Percentiles rank a stretch among this genome's conserved stretches.
Evolutionary conservation across 92 coral and sea anemone genomes (phyloP).

Genomic region (Siderastrea radians): DNA sequence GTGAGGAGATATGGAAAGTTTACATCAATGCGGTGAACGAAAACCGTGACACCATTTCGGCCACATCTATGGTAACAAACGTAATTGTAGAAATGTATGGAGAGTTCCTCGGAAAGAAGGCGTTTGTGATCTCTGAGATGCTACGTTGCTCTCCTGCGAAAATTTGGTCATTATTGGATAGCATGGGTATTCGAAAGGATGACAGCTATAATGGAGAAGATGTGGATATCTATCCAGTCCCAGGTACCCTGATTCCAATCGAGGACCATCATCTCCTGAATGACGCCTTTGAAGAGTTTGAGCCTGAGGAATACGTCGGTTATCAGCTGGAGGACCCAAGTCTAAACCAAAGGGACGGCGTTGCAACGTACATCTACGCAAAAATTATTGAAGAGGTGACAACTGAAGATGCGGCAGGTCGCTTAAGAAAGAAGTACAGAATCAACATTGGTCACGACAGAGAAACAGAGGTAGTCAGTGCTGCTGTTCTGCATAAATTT

Average conservation of each 20-base stretch:
- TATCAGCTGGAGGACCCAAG: slow-evolving; percentile 84
- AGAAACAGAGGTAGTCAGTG: slow-evolving; percentile 52
- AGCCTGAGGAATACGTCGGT: slow-evolving; percentile 78
- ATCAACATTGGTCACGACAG: slow-evolving; percentile 54
- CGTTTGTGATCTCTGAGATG: slow-evolving; percentile 46
- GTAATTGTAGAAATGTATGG: neutral
- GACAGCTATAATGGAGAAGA: neutral
- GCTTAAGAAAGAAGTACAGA: slow-evolving; percentile 49
- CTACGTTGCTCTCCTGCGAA: slow-evolving; percentile 5
- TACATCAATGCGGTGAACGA: neutral
- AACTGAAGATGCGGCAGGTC: neutral
- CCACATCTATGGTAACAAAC: neutral
- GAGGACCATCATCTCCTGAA: slow-evolving; percentile 74
- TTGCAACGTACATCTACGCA: slow-evolving; percentile 80
- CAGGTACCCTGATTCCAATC: slow-evolving; percentile 66
- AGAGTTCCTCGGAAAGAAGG: slow-evolving; percentile 36
- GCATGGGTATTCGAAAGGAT: slow-evolving; percentile 50
- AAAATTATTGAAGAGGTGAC: slow-evolving; percentile 55
- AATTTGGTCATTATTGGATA: slow-evolving; percentile 54
- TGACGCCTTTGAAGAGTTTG: slow-evolving; percentile 62
- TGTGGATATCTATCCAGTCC: slow-evolving; percentile 42
- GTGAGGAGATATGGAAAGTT: slow-evolving; percentile 45
- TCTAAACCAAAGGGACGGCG: slow-evolving; percentile 55
- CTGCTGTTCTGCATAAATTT: slow-evolving; percentile 68
- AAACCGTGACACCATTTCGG: neutral